Conservation (phyloP, 2,797 vertebrate species). For the Helostoma temminkii region DNA sequence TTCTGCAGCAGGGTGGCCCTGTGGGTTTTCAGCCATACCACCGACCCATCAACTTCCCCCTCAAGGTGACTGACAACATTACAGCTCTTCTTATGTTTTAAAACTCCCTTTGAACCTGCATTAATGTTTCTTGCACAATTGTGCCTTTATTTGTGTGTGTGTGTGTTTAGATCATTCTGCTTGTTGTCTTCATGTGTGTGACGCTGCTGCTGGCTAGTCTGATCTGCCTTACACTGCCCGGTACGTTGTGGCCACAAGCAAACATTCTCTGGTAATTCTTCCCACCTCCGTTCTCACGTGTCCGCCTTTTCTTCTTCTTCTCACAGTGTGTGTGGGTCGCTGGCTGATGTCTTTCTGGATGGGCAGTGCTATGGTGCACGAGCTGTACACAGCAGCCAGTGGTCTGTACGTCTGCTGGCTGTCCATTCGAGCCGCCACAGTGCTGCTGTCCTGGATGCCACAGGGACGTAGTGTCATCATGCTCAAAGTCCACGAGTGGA, state of each 20-base stretch:
- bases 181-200: slow-evolving; percentile 95
- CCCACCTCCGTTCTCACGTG: neutral
- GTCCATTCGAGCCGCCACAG: slow-evolving; percentile 91
- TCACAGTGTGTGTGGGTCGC: slow-evolving; percentile 92
- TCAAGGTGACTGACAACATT: slow-evolving; percentile 85
- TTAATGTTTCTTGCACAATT: neutral
- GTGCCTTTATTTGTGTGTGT: slow-evolving; percentile 22
- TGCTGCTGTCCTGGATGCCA: slow-evolving; percentile 96
- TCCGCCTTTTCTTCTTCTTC: neutral
- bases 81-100: neutral
- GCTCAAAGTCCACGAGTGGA: slow-evolving; percentile 96
- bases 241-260: slow-evolving; percentile 71
- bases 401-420: slow-evolving; percentile 98
- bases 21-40: slow-evolving; percentile 96
- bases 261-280: neutral
- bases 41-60: slow-evolving; percentile 91
- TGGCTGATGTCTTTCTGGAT: slow-evolving; percentile 99
- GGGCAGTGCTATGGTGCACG: slow-evolving; percentile 94
- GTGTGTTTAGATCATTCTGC: slow-evolving; percentile 89
- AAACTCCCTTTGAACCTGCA: neutral
- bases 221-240: slow-evolving; percentile 94
- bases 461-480: slow-evolving; percentile 93
- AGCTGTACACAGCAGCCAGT: slow-evolving; percentile 96
- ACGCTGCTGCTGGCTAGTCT: slow-evolving; percentile 93
- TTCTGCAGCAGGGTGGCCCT: slow-evolving; percentile 94